Evolutionary conservation across 2,888 invertebrate genomes (phyloP), one percentile per base, ranked within the genome.

Genomic region (Parapristionchus giblindavisi): DNA sequence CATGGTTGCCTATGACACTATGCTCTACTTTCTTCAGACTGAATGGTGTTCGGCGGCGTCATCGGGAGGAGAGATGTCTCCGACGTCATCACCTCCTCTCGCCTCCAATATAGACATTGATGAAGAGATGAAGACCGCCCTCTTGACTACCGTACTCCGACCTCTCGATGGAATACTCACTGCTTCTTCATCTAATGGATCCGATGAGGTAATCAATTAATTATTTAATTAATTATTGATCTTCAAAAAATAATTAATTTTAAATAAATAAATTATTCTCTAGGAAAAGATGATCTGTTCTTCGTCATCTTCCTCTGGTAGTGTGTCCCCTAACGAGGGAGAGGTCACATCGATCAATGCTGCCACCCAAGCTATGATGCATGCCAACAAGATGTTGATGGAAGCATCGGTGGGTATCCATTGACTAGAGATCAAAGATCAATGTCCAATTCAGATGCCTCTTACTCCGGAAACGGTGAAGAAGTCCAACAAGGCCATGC

Each of bases 401-500:
- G 48, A 11, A 48, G 48, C 48, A n/a, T 24, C 56, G 24, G 32
- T 27, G 34, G 32, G 29, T 4, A 6, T 14, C 8, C 6, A 14
- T 32, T 14, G 29, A 60, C 32, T 32, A 8, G 6, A 60, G 8
- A 34, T 34, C 14, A 14, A 32, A 60, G 34, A 27, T 32, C 5
- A 17, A 32, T 60, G 60, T 51, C 34, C 38, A 56, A 56, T 71
- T 6, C 70, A 71, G 54, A 54, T 71, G 34, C 51, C 68, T 3
- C 24, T 52, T 8, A 68, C 68, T 2, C 38, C 68, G 34, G 68
- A 51, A 2, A 36, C 68, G 17, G 68, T 68, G 6, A 71, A 71
- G 40, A 79, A 79, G 61, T 52, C 71, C 21, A 63, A 63, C 48
- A 79, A 79, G 60, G 77, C 77, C 29, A 79, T 82, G 54, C 86